Evolutionary conservation across 2,888 invertebrate genomes (phyloP).

Genomic region (Cerceris rybyensis): DNA sequence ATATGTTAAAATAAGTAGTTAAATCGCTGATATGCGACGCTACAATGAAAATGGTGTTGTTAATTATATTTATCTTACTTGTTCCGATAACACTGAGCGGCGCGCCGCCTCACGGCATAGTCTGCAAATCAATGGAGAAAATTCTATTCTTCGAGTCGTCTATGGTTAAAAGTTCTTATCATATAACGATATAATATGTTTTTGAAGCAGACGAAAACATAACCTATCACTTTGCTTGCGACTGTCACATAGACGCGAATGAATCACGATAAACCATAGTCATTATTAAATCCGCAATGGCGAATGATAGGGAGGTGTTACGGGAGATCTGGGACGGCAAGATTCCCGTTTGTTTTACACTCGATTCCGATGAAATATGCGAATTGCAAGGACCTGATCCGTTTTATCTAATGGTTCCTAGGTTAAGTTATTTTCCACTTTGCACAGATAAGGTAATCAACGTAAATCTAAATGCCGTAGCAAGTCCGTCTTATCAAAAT

Average conservation of each 20-base stretch:
- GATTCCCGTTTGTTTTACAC: constrained; percentile 95
- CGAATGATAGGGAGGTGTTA: constrained; percentile 96
- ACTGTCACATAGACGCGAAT: constrained; percentile 31
- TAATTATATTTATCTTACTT: too few species aligned
- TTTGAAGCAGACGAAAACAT: constrained; percentile 52
- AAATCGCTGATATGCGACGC: too few species aligned
- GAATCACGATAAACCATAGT: constrained; percentile 21
- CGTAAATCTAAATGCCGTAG: background rate
- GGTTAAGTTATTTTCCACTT: constrained; percentile 96
- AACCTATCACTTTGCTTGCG: constrained; percentile 30
- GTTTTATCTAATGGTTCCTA: constrained; percentile 95
- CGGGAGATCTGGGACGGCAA: constrained; percentile 98
- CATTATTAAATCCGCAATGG: constrained; percentile 85
- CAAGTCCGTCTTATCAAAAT: background rate
- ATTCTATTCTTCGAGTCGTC: background rate
- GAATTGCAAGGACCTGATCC: constrained; percentile 95
- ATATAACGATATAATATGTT: background rate
- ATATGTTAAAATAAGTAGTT: too few species aligned
- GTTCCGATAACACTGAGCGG: too few species aligned
- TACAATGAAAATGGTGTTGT: too few species aligned
- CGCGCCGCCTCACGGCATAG: too few species aligned
- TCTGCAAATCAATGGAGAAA: too few species aligned
- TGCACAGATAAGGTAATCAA: constrained; percentile 94
- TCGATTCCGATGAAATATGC: constrained; percentile 94
- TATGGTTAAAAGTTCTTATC: background rate